Percentiles rank a stretch among this genome's conserved stretches.
phyloP scores from a whole-genome alignment of 2,888 invertebrate species.

The Leptogaster cylindrica region DNA sequence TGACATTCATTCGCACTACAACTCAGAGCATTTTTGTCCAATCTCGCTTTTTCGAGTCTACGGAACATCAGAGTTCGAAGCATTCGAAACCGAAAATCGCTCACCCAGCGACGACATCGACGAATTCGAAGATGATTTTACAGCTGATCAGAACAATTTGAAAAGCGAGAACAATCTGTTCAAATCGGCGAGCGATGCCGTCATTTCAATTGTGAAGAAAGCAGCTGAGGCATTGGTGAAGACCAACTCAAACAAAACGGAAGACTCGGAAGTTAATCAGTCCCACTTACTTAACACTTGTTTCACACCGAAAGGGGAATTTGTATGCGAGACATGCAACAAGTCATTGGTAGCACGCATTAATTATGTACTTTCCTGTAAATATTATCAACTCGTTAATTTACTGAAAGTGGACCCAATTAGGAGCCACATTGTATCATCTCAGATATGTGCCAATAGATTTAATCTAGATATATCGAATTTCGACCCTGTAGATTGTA shows the following conservation, averaged over 20 bases:
- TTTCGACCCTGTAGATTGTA: conserved; percentile 53
- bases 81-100: conserved; percentile 81
- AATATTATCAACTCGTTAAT: conserved; percentile 66
- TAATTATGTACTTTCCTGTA: conserved; percentile 77
- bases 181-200: conserved; percentile 88
- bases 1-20: conserved; percentile 93
- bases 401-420: conserved; percentile 70
- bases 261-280: conserved; percentile 51
- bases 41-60: conserved; percentile 93
- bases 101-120: conserved; percentile 71
- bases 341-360: conserved; percentile 74
- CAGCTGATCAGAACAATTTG: conserved; percentile 57
- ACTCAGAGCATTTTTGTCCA: conserved; percentile 97
- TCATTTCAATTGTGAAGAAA: conserved; percentile 90
- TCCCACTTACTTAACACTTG: conserved; percentile 62
- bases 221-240: conserved; percentile 86
- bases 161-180: conserved; percentile 74
- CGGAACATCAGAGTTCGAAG: conserved; percentile 92
- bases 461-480: conserved; percentile 66
- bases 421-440: conserved; percentile 66
- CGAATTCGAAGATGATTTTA: conserved; percentile 72
- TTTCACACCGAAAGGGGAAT: conserved; percentile 75
- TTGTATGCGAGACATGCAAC: conserved; percentile 78
- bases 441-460: conserved; percentile 67
- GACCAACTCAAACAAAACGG: conserved; percentile 70